Evolutionary conservation across 2,797 vertebrate genomes (phyloP), one percentile per base, ranked within the genome.

Genomic region (Myotis myotis): DNA sequence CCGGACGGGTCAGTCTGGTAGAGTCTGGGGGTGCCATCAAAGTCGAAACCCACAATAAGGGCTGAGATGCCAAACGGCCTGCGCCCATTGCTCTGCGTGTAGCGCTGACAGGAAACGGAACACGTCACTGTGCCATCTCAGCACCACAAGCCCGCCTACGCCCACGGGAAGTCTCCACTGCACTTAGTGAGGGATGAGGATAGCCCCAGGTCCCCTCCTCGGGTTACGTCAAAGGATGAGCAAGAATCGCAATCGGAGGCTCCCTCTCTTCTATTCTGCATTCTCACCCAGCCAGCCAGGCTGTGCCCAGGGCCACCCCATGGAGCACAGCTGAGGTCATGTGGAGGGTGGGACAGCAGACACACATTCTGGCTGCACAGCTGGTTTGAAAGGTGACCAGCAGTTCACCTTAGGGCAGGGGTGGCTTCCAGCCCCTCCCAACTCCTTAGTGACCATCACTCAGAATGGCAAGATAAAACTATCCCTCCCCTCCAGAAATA

Each of bases 1-100:
- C 99, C 99, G 0, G 99, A 99, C 22, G 99, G 99, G 55, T 99
- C 99, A 0, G 99, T 99, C 98, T 99, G 99, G 90, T 99, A 99
- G 30, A 99, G 98, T 60, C 98, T 97, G 0, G 99, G 98, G 28
- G 98, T 99, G 44, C 99, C 99, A 38, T 99, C 99, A 0, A 99
- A 99, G 96, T 99, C 99, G 78, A 99, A 99, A 22, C 99, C 99
- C 97, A 99, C 98, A 2, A 99, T 99, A 8, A 99, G 98, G 70
- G 99, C 98, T 0, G 99, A 99, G 96, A 99, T 99, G 8, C 99
- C 99, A 1, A 99, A 99, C 6, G 99, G 99, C 19, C 99, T 98
- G 93, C 99, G 98, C 2, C 99, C 99, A 0, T 99, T 99, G 97
- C 99, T 99, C 85, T 99, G 99, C 0, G 99, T 99, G 74, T 99